phyloP scores from a whole-genome alignment of 2,113 vertebrate genomes.

The Aptenodytes patagonicus region DNA sequence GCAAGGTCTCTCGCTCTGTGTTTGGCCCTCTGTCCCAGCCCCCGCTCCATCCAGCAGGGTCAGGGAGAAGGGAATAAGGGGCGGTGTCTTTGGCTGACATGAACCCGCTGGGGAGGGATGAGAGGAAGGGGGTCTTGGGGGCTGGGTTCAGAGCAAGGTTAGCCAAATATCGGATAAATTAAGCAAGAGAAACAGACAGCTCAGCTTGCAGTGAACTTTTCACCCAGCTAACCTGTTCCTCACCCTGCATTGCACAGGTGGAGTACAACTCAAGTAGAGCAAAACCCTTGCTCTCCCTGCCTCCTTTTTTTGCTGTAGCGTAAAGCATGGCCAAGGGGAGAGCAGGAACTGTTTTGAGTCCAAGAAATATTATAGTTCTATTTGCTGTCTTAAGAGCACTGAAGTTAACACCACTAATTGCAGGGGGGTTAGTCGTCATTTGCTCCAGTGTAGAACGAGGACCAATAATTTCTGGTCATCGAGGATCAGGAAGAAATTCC shows the following conservation, averaged over 20 bases:
- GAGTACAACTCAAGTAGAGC: slow-evolving; percentile 56
- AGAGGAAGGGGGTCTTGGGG: slow-evolving; percentile 80
- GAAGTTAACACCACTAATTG: not conserved
- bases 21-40: slow-evolving; percentile 11
- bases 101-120: slow-evolving; percentile 64
- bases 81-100: slow-evolving; percentile 61
- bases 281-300: slow-evolving; percentile 1
- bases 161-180: slow-evolving; percentile 98
- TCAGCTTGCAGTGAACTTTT: slow-evolving; percentile 85
- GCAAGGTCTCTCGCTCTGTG: not conserved
- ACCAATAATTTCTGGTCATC: not conserved
- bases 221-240: slow-evolving; percentile 81
- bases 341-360: not conserved
- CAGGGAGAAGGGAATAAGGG: slow-evolving; percentile 39
- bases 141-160: slow-evolving; percentile 95
- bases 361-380: not conserved
- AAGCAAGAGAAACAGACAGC: slow-evolving; percentile 82
- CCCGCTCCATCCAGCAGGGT: slow-evolving; percentile 16
- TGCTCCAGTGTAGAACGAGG: not conserved
- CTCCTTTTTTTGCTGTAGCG: not conserved
- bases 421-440: not conserved
- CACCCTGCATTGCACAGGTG: slow-evolving; percentile 80
- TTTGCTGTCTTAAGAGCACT: not conserved
- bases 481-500: not conserved
- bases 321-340: not conserved